A percentile compares a stretch with the other conserved stretches of the same genome.
Conservation (phyloP, 2,113 vertebrate species). For the Rhinopithecus roxellana region DNA sequence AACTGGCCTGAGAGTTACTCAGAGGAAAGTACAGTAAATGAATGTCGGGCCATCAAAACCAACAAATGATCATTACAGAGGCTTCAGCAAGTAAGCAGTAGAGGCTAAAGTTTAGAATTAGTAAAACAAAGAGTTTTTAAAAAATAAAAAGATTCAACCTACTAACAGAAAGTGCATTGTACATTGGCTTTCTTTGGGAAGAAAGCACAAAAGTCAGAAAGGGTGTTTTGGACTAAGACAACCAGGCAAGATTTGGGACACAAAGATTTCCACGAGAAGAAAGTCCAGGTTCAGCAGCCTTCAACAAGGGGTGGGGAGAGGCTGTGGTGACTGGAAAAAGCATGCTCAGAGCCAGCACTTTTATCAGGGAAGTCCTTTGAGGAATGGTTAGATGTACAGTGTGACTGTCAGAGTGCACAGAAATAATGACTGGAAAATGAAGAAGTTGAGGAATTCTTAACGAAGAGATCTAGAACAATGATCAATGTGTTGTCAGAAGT, state of each 20-base stretch:
- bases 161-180: not conserved
- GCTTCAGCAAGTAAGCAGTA: not conserved
- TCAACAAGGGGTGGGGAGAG: not conserved
- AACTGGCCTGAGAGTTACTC: not conserved
- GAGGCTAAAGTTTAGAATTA: not conserved
- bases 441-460: not conserved
- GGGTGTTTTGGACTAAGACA: not conserved
- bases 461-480: not conserved
- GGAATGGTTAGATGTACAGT: not conserved
- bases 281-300: not conserved
- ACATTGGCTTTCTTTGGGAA: not conserved
- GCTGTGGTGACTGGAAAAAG: not conserved
- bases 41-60: not conserved
- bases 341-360: not conserved
- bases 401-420: not conserved
- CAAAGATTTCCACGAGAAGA: not conserved
- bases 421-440: not conserved
- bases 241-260: not conserved
- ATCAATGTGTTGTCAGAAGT: not conserved
- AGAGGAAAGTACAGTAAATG: not conserved
- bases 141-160: not conserved
- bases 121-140: not conserved
- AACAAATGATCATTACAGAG: not conserved
- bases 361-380: not conserved
- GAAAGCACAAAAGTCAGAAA: not conserved